Base-by-base conservation (phyloP, 2,888 invertebrate genomes). In the Leucoma salicis region DNA sequence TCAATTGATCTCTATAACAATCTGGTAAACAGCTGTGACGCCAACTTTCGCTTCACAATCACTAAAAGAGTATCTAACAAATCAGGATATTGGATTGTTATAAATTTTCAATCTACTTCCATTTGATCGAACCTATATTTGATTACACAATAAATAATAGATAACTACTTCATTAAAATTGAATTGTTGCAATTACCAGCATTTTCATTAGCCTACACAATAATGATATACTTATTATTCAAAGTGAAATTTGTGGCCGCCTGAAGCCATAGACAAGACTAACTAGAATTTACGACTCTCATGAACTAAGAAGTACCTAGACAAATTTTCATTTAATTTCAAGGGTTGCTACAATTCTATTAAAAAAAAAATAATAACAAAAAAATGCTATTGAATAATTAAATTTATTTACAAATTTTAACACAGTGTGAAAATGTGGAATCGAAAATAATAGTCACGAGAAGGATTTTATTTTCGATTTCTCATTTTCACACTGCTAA, bases 221-320 rank as follows among this genome's bases (percentile, higher is more conserved):
- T 27, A 27, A 27, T n/a, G n/a, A 13, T 13, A 13, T 29, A 27
- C n/a, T n/a, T n/a, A 29, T 29, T 12, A 1, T 13, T 29, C 13
- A 29, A 29, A 7, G 8, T 13, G 1, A 13, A 29, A 13, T 29
- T 6, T 29, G 6, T 29, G 29, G 13, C 5, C 29, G 29, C 78
- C 72, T 36, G 51, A 42, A 74, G 79, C 29, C 29, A 29, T 42
- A 55, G 58, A 73, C 72, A 68, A 59, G 63, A 39, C 62, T 86
- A 86, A 85, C 85, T 76, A 85, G 76, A 83, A 84, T 82, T 80
- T 82, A 86, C 77, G 50, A 49, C 48, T 51, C 18, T 53, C 69
- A 74, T 74, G 74, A 66, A 57, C 63, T 56, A 46, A 64, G 65
- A 64, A 69, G 42, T 61, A 52, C 11, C 35, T 35, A 39, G 46